phyloP scores from a whole-genome alignment of 2,797 vertebrate species.

The Peromyscus nudipes region DNA sequence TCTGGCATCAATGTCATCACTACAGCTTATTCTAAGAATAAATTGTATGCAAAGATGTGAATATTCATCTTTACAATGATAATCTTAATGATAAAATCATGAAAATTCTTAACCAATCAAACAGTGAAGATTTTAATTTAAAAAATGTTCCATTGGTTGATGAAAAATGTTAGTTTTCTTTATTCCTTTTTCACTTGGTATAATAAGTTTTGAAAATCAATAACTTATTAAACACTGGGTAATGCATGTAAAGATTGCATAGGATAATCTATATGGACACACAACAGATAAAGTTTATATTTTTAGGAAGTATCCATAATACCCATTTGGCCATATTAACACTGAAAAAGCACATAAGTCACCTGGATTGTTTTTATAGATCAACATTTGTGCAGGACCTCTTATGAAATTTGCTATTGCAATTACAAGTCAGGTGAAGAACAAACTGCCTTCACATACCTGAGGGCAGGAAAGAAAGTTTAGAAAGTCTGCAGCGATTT shows the following conservation, averaged over 20 bases:
- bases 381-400: background rate
- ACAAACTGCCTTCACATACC: background rate
- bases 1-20: background rate
- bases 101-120: background rate
- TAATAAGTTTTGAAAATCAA: constrained; percentile 14
- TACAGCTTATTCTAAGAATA: constrained; percentile 13
- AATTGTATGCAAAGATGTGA: background rate
- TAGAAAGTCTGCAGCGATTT: background rate
- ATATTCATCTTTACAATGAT: background rate
- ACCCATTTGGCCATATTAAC: background rate
- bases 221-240: background rate
- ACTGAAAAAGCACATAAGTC: background rate
- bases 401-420: background rate
- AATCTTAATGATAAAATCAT: constrained; percentile 29
- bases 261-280: background rate
- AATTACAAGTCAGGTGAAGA: constrained; percentile 2
- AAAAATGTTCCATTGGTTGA: background rate
- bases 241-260: background rate
- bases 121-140: background rate
- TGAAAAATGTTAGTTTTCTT: constrained; percentile 39
- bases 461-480: background rate
- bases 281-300: background rate
- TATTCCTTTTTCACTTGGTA: background rate
- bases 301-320: background rate
- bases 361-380: constrained; percentile 4